Percentiles rank a stretch among this genome's conserved stretches.
These are phyloP conservation scores for Hydropotes inermis DNA, from an alignment of 2,113 vertebrate genomes.

Conservation along the genomic window DNA sequence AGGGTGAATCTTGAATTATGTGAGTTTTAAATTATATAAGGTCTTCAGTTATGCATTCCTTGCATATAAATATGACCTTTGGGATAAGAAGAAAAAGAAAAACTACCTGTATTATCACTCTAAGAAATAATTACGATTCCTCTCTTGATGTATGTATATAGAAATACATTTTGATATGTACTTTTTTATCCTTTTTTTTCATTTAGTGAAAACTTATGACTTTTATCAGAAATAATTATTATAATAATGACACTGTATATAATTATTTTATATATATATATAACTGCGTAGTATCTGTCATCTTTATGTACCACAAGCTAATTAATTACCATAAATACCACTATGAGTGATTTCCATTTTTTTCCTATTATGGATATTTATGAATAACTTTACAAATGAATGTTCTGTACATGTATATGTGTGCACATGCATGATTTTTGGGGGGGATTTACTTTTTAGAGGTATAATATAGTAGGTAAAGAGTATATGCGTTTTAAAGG, in stretches of 20 bases:
- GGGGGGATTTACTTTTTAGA: slow-evolving; percentile 23
- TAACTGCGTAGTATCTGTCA: neutral
- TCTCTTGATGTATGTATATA: neutral
- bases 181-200: neutral
- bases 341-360: neutral
- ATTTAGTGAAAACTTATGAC: slow-evolving; percentile 16
- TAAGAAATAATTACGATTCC: neutral
- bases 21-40: neutral
- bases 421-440: neutral
- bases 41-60: neutral
- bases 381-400: neutral
- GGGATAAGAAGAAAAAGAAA: neutral
- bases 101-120: neutral
- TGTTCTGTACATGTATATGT: neutral
- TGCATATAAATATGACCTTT: neutral
- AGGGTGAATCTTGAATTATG: slow-evolving; percentile 20
- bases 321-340: neutral
- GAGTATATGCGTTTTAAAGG: neutral
- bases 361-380: neutral
- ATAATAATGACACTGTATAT: neutral
- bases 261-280: neutral
- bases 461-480: neutral
- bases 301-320: neutral
- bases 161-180: slow-evolving; percentile 6
- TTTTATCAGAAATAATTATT: neutral